Evolutionary conservation across 37 sponge, comb jelly and placozoan species (phyloP).

Genomic region (Petrosia ficiformis): DNA sequence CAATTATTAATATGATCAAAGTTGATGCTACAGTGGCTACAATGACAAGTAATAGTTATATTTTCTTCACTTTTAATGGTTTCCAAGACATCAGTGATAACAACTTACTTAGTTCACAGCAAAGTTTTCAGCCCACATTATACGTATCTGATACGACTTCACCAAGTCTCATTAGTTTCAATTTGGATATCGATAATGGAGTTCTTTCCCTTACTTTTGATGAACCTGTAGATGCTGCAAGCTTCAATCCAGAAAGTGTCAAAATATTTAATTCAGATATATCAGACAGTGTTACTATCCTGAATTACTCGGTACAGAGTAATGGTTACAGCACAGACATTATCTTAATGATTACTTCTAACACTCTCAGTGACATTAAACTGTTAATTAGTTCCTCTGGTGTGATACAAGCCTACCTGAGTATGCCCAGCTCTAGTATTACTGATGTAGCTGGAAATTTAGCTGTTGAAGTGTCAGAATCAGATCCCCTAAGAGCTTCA

Average conservation of each 20-base stretch:
- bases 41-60: not conserved
- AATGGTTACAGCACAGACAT: constrained; percentile 9
- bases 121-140: not conserved
- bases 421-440: not conserved
- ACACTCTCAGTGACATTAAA: constrained; percentile 9
- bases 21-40: constrained; percentile 14
- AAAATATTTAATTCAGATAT: not conserved
- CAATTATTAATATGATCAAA: constrained; percentile 1
- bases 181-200: constrained; percentile 23
- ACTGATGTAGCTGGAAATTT: not conserved
- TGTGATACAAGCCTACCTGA: not conserved
- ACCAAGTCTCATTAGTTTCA: constrained; percentile 6
- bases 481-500: not conserved
- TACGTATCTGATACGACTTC: constrained; percentile 6
- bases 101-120: not conserved
- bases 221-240: constrained; percentile 2
- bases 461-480: not conserved
- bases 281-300: not conserved
- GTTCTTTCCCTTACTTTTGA: constrained; percentile 5
- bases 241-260: constrained; percentile 2
- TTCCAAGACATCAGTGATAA: constrained; percentile 18
- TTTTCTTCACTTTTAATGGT: not conserved
- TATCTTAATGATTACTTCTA: not conserved
- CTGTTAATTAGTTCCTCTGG: not conserved
- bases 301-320: not conserved